phyloP scores from a whole-genome alignment of 2,888 invertebrate genomes.

The Nowickia ferox region DNA sequence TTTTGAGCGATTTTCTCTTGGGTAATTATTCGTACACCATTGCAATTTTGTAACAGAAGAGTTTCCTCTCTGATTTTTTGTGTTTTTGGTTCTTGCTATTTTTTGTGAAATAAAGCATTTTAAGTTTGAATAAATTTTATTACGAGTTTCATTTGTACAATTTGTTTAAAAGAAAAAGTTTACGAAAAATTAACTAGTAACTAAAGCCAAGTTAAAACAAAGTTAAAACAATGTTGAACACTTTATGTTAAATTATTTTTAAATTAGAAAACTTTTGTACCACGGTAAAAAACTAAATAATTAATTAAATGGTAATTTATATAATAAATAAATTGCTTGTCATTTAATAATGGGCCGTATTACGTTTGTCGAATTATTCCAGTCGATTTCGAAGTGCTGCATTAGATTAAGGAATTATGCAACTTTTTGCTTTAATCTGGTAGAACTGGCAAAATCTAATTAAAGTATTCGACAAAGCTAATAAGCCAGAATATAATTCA shows the following conservation, averaged over 20 bases:
- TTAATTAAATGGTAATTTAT: slow-evolving; percentile 42
- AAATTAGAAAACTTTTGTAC: slow-evolving; percentile 48
- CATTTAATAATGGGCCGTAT: not conserved
- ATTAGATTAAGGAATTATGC: too few relatives aligned
- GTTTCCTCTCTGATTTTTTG: too few relatives aligned
- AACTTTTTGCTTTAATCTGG: too few relatives aligned
- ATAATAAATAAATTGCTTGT: slow-evolving; percentile 60
- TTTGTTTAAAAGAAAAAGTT: slow-evolving; percentile 65
- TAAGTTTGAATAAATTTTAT: slow-evolving; percentile 50
- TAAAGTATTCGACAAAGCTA: too few relatives aligned
- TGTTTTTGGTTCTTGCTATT: too few relatives aligned
- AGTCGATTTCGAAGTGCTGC: too few relatives aligned
- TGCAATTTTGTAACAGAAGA: too few relatives aligned
- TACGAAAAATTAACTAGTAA: slow-evolving; percentile 66
- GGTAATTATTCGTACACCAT: too few relatives aligned
- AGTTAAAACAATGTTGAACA: slow-evolving; percentile 63
- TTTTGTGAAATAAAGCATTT: not conserved
- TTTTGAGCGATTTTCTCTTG: too few relatives aligned
- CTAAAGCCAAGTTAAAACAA: slow-evolving; percentile 59
- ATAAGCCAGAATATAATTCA: not conserved
- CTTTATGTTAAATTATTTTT: slow-evolving; percentile 6
- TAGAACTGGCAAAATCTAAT: too few relatives aligned
- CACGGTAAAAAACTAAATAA: slow-evolving; percentile 44
- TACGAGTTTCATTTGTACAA: slow-evolving; percentile 56
- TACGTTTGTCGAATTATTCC: too few relatives aligned